Percentiles rank a stretch among this genome's conserved stretches.
Evolutionary conservation across 2,113 vertebrate species (phyloP).

Genomic region (Passer domesticus): DNA sequence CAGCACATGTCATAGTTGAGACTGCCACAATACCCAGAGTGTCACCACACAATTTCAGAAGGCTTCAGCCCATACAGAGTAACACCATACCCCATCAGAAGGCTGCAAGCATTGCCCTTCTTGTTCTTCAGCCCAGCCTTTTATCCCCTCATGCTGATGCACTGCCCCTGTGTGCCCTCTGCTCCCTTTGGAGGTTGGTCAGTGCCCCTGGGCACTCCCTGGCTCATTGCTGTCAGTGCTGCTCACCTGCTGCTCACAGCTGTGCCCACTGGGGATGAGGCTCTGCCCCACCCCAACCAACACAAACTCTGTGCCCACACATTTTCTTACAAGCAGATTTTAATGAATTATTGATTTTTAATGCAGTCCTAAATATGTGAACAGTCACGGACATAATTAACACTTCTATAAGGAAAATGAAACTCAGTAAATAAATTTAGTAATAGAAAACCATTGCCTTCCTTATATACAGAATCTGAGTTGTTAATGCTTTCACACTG

Average conservation of each 20-base stretch:
- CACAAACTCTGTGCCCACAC: not conserved
- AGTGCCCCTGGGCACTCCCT: not conserved
- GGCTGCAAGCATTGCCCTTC: fast-evolving
- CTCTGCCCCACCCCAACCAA: not conserved
- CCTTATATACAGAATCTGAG: not conserved
- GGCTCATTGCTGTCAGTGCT: not conserved
- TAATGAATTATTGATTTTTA: not conserved
- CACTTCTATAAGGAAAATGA: not conserved
- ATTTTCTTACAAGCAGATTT: not conserved
- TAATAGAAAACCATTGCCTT: not conserved
- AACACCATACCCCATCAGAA: no score
- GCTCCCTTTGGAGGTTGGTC: not conserved
- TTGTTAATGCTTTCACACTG: not conserved
- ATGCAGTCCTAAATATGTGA: not conserved
- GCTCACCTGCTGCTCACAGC: not conserved
- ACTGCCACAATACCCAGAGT: fast-evolving
- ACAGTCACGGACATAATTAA: not conserved
- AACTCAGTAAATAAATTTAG: not conserved
- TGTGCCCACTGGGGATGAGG: not conserved
- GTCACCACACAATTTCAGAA: not conserved
- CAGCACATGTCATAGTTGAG: not conserved
- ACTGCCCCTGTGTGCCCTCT: not conserved
- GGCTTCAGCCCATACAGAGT: not conserved
- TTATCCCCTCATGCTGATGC: not conserved
- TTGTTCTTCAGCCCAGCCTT: not conserved